phyloP scores from a whole-genome alignment of 2,888 invertebrate genomes.

The Glaucopsyche alexis region DNA sequence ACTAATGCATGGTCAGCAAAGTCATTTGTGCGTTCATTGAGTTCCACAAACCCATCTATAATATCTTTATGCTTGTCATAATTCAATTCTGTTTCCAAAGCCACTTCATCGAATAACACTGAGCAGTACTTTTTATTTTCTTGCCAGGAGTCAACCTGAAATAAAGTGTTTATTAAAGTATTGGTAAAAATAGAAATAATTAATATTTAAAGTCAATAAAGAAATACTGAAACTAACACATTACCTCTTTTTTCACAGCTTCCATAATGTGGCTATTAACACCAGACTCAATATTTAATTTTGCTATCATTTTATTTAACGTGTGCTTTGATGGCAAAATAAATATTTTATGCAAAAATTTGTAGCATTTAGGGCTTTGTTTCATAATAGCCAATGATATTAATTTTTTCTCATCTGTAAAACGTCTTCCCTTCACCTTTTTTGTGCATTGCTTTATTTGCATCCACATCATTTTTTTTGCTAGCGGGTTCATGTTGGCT shows the following conservation, averaged over 20 bases:
- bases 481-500: slow-evolving; percentile 30
- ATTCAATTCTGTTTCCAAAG: slow-evolving; percentile 6
- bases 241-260: slow-evolving; percentile 23
- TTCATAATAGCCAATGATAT: slow-evolving; percentile 19
- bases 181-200: not conserved
- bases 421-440: slow-evolving; percentile 13
- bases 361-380: slow-evolving; percentile 29
- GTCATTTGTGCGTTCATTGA: not conserved
- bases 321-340: slow-evolving; percentile 22
- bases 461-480: slow-evolving; percentile 31
- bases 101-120: slow-evolving; percentile 24
- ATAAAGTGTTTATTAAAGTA: not conserved
- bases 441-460: slow-evolving; percentile 15
- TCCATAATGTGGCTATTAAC: not conserved
- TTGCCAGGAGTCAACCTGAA: slow-evolving; percentile 21
- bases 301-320: slow-evolving; percentile 13
- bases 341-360: slow-evolving; percentile 27
- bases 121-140: slow-evolving; percentile 28
- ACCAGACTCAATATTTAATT: slow-evolving; percentile 3
- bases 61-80: slow-evolving; percentile 12
- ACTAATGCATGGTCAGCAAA: slow-evolving; percentile 21
- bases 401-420: slow-evolving; percentile 24
- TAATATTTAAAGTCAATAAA: slow-evolving; percentile 5
- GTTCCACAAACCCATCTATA: slow-evolving; percentile 25
- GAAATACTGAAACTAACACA: not conserved